phyloP scores from a whole-genome alignment of 2,797 vertebrate genomes.

The Atherinosoma microstoma region DNA sequence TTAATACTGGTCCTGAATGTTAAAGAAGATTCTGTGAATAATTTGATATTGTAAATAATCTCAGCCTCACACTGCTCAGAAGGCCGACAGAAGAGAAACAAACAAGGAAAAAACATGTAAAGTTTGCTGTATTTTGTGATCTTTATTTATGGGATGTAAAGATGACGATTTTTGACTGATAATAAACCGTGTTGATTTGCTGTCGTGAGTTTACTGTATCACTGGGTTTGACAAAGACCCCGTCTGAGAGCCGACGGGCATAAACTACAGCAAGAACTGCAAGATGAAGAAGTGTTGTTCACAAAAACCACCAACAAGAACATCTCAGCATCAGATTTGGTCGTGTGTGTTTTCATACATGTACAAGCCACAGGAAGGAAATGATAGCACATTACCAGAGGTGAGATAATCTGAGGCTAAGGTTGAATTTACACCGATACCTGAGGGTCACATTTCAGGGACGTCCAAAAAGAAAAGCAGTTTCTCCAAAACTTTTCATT shows the following conservation, averaged over 20 bases:
- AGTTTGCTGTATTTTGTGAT: conserved; percentile 76
- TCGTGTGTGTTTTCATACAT: conserved; percentile 33
- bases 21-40: conserved; percentile 1
- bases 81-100: conserved; percentile 26
- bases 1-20: conserved; percentile 11
- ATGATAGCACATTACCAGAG: conserved; percentile 10
- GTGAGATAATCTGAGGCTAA: conserved; percentile 15
- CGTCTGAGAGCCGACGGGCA: not conserved
- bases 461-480: not conserved
- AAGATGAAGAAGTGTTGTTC: not conserved
- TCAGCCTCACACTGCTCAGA: conserved; percentile 16
- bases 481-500: not conserved
- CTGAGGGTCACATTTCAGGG: not conserved
- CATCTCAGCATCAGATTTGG: conserved; percentile 7
- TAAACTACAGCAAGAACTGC: conserved; percentile 4
- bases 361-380: conserved; percentile 49
- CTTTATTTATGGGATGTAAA: conserved; percentile 77
- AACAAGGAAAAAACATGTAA: conserved; percentile 42
- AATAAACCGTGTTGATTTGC: conserved; percentile 72
- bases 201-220: not conserved
- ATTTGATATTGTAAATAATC: conserved; percentile 18
- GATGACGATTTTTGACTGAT: conserved; percentile 58
- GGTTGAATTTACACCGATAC: conserved; percentile 38
- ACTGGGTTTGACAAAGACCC: not conserved
- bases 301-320: conserved; percentile 24